Evolutionary conservation across 2,797 vertebrate genomes (phyloP), one percentile per base, ranked within the genome.

Genomic region (Ficedula albicollis): DNA sequence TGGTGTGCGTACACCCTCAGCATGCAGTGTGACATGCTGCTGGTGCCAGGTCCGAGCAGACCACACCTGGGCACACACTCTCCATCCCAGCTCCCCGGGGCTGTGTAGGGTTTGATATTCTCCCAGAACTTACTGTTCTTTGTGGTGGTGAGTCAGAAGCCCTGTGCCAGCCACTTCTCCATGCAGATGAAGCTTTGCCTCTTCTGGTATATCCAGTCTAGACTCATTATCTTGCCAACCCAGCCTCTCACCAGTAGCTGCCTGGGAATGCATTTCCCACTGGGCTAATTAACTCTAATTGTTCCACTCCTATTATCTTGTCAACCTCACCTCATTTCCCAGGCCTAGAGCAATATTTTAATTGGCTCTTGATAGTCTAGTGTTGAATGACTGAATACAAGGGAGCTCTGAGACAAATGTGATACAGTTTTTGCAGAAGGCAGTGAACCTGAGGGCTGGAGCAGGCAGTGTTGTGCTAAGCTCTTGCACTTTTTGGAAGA

Each of bases 281-380:
- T 84, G 90, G 55, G 70, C 85, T 96, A 93, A 97, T 97, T 95
- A 96, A 94, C 85, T 94, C 91, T 96, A 95, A 96, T 95, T 97
- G 94, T 96, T 96, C 63, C 63, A 82, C 80, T 94, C 74, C 59
- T 94, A 95, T 96, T 97, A 97, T 95, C 95, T 95, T 92, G 95
- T 95, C 96, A 94, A 92, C 89, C 63, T 96, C 89, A 95, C 89
- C 74, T 95, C 87, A 95, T 96, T 97, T 97, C 96, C 96, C 93
- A 95, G 83, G 93, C 96, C 94, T 94, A 87, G 70, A 95, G 95
- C 95, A 95, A 63, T 93, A 93, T 94, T 96, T 95, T 91, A 96
- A 95, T 94, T 95, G 85, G 74, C 83, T 89, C 67, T 94, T 93
- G 90, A 87, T 95, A 79, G 56, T 84, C 67, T 91, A 60, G 83